These are phyloP conservation scores for Aplocera efformata DNA, from an alignment of 2,888 invertebrate species.

Conservation along the genomic window DNA sequence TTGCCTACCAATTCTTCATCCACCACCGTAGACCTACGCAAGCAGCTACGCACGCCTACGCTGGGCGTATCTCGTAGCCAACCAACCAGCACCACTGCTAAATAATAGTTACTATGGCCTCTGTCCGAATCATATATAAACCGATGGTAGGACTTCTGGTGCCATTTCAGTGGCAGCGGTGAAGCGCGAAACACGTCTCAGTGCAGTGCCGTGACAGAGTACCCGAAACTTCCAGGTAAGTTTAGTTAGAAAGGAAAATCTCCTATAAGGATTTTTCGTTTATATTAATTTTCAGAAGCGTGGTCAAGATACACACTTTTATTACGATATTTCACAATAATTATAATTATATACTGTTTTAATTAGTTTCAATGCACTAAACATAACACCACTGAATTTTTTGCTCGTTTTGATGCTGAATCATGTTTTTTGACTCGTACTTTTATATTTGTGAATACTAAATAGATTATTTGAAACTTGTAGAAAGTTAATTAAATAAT, in stretches of 20 bases:
- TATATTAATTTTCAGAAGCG: too few relatives aligned
- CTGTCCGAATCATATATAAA: constrained; percentile 51
- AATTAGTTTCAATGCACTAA: too few relatives aligned
- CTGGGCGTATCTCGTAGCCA: constrained; percentile 65
- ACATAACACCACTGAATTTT: too few relatives aligned
- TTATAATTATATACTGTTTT: too few relatives aligned
- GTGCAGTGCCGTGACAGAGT: constrained; percentile 44
- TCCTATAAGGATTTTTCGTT: not conserved
- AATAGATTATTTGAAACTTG: too few relatives aligned
- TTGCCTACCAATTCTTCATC: not conserved
- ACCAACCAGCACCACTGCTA: constrained; percentile 41
- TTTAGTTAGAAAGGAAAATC: constrained; percentile 23
- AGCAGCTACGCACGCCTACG: constrained; percentile 71
- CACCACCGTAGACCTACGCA: constrained; percentile 8
- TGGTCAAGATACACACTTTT: too few relatives aligned
- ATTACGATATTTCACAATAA: too few relatives aligned
- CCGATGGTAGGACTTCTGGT: constrained; percentile 34
- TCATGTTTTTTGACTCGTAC: too few relatives aligned
- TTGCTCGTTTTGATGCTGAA: too few relatives aligned
- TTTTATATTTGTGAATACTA: too few relatives aligned
- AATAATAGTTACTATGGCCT: constrained; percentile 27
- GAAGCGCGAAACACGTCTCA: constrained; percentile 51
- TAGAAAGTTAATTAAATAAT: too few relatives aligned
- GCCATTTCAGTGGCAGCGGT: constrained; percentile 58
- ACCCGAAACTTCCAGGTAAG: constrained; percentile 57